A percentile compares a stretch with the other conserved stretches of the same genome.
Evolutionary conservation across 2,113 vertebrate genomes (phyloP).

Genomic region (Pomatorhinus ruficollis): DNA sequence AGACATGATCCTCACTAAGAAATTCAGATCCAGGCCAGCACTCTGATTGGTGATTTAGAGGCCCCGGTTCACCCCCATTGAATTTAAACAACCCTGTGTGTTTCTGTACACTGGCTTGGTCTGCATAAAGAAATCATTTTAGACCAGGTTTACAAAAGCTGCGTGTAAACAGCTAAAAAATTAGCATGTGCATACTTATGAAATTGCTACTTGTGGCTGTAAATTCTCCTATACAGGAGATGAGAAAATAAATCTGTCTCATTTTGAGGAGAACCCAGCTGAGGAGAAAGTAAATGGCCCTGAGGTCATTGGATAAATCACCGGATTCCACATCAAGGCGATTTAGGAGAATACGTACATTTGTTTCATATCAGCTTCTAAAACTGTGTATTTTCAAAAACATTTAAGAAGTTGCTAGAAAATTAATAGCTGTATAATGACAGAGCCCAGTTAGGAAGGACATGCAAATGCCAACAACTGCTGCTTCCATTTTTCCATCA

Average conservation of each 20-base stretch:
- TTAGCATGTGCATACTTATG: neutral
- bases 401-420: neutral
- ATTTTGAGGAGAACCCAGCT: neutral
- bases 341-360: neutral
- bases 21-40: neutral
- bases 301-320: neutral
- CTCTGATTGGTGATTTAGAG: neutral
- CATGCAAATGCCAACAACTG: neutral
- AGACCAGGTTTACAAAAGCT: neutral
- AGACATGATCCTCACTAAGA: neutral
- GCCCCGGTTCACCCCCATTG: neutral
- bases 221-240: neutral
- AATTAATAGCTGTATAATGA: neutral
- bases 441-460: neutral
- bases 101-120: neutral
- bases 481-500: neutral
- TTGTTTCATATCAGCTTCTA: neutral
- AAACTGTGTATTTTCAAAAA: neutral
- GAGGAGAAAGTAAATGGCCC: neutral
- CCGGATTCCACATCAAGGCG: neutral
- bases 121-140: neutral
- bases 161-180: neutral
- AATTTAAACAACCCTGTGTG: neutral
- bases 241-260: neutral
- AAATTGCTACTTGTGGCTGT: neutral